A percentile compares a stretch with the other conserved stretches of the same genome.
Evolutionary conservation across 2,888 invertebrate genomes (phyloP).

Genomic region (Acleris literana): DNA sequence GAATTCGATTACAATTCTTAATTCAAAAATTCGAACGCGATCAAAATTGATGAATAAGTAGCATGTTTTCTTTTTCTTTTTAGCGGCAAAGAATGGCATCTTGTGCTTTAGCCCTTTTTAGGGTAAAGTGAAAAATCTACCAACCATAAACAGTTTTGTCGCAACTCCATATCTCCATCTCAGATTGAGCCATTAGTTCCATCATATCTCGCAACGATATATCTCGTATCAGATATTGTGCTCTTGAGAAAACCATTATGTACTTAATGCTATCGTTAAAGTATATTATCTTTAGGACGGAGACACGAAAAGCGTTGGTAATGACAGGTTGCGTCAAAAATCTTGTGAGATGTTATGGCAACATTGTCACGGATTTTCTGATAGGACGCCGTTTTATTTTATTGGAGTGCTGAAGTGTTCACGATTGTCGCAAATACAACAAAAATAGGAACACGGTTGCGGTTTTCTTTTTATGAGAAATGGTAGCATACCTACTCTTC

Average conservation of each 20-base stretch:
- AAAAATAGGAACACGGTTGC: no score
- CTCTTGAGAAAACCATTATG: constrained; percentile 38
- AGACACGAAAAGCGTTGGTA: constrained; percentile 35
- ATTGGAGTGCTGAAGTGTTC: not conserved
- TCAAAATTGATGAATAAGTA: no score
- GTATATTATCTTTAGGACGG: constrained; percentile 32
- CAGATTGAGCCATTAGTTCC: constrained; percentile 36
- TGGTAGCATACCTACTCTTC: no score
- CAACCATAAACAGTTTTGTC: constrained; percentile 25
- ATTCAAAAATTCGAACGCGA: no score
- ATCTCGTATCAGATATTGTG: constrained; percentile 30
- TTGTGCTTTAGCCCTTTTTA: not conserved
- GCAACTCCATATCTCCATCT: constrained; percentile 29
- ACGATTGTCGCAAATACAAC: not conserved
- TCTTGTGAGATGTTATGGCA: constrained; percentile 41
- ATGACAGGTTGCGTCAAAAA: constrained; percentile 28
- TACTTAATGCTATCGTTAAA: constrained; percentile 37
- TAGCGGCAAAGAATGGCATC: no score
- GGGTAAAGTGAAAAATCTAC: not conserved
- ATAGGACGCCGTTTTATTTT: constrained; percentile 31
- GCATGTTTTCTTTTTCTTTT: no score
- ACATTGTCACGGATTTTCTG: constrained; percentile 43
- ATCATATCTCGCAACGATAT: constrained; percentile 34
- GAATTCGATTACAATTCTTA: no score
- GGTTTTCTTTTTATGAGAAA: no score